Evolutionary conservation across 2,888 invertebrate genomes (phyloP), one percentile per base, ranked within the genome.

Genomic region (Drosophila barbarae): DNA sequence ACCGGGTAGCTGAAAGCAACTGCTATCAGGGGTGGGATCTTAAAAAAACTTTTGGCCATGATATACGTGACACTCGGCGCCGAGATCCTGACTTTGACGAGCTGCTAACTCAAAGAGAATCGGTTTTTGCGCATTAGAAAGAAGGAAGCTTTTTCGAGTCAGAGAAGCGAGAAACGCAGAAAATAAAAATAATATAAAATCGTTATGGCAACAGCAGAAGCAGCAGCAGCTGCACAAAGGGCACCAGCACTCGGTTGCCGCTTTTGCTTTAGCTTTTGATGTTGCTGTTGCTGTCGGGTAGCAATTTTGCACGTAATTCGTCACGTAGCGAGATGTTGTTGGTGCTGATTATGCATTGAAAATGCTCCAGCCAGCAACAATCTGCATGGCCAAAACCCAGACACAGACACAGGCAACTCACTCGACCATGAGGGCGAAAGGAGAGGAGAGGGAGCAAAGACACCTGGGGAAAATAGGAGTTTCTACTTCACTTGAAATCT

Each of bases 221-320:
- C 50, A 56, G 23, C 53, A 60, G 71, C 69, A 70, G 69, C 70
- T 70, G 71, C 69, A 70, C 41, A 69, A 68, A 68, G 69, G 67
- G 69, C 63, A 65, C 10, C 63, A 41, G 34, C 56, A 66, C 60
- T 59, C 39, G 70, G 53, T 26, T 30, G 23, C 53, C 35, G 41
- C 23, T 44, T 23, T 30, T 18, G 28, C 15, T 44, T 28, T 42
- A 44, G 52, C 39, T 54, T 34, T 35, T 52, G 34, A 21, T 63
- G 15, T 53, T 56, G 35, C 18, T 51, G 38, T 42, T 42, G 42
- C 42, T 42, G 8, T 42, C 68, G 52, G 69, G 60, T 61, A 51
- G 76, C 74, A 81, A 79, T 82, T 84, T 82, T 76, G 83, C 82
- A 82, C 71, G 72, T 84, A 76, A 78, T 79, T 84, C 84, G 79